Base-by-base conservation (phyloP, 2,888 invertebrate genomes). In the Charanyca ferruginea region DNA sequence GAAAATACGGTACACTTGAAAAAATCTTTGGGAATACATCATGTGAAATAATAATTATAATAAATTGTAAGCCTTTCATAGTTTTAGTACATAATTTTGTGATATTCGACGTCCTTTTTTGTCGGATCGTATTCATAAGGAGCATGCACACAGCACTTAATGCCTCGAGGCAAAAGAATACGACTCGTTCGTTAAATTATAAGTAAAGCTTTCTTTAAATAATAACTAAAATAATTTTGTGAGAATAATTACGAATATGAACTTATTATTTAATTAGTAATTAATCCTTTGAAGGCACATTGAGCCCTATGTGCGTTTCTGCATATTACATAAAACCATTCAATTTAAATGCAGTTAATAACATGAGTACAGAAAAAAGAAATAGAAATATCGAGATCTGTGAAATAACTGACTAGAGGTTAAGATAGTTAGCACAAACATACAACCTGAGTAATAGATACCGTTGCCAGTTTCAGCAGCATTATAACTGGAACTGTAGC, bases 1-100 rank as follows among this genome's bases (percentile, higher is more conserved):
- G 78, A 86, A 84, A 86, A 83, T 82, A 84, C 83, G 84, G 73
- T 69, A 73, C 61, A 73, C 79, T 84, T 57, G 47, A 54, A 59
- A 78, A 47, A 49, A 70, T 80, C 62, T 80, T 81, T 78, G 65
- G 68, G 73, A 60, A 70, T 59, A 52, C 32, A 63, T 9, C 18
- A 35, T 63, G 62, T 63, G 63, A 64, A 53, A 55, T 38, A 38
- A 53, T 47, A 42, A 42, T 28, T 32, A 47, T 20, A 67, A 51
- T 42, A 22, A 25, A 61, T 22, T 9, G 4, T 38, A 71, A 57
- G 62, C 47, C 2, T 54, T 60, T 7, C 18, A 64, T 25, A 68
- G 18, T 67, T 49, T 65, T 66, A 48, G 49, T 73, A 35, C 16
- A 72, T 22, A 9, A 38, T 38, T 38, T n/a, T 71, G 20, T 49